These are phyloP conservation scores for Noctua comes DNA, from an alignment of 2,888 invertebrate genomes.

Conservation along the genomic window DNA sequence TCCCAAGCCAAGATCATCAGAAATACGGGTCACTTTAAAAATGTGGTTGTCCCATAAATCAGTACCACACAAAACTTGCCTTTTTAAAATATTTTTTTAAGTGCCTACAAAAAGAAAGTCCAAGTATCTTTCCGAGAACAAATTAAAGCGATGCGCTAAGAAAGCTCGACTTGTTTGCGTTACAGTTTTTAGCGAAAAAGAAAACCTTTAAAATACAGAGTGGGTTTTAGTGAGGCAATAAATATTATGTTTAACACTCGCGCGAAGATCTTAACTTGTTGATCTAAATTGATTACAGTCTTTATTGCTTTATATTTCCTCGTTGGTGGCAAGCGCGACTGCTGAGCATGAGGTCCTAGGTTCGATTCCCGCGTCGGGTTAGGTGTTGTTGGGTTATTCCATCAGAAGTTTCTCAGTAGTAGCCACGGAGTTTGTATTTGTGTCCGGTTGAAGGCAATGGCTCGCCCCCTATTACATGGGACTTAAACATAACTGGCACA, in stretches of 20 bases:
- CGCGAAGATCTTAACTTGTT: slow-evolving; percentile 2
- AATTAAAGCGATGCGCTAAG: slow-evolving; percentile 23
- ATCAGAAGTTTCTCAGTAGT: not conserved
- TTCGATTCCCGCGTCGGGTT: not conserved
- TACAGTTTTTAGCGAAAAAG: not conserved
- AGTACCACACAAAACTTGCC: not conserved
- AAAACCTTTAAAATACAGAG: slow-evolving; percentile 19
- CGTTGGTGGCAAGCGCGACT: not conserved
- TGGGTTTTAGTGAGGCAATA: slow-evolving; percentile 4
- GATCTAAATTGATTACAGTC: not conserved
- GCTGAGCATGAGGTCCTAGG: not conserved
- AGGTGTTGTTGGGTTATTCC: not conserved
- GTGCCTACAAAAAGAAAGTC: slow-evolving; percentile 9
- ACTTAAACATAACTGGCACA: no score
- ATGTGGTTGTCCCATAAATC: not conserved
- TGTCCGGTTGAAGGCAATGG: not conserved
- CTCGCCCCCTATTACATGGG: no score
- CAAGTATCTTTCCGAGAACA: slow-evolving; percentile 10
- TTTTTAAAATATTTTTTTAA: not conserved
- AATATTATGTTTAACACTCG: slow-evolving; percentile 18
- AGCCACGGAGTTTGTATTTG: not conserved
- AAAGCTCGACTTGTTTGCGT: slow-evolving; percentile 1
- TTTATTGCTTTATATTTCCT: not conserved
- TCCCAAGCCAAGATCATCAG: not conserved
- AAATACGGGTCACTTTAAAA: not conserved